Evolutionary conservation across 2,888 invertebrate genomes (phyloP).

Genomic region (Acanthopleura granulata): DNA sequence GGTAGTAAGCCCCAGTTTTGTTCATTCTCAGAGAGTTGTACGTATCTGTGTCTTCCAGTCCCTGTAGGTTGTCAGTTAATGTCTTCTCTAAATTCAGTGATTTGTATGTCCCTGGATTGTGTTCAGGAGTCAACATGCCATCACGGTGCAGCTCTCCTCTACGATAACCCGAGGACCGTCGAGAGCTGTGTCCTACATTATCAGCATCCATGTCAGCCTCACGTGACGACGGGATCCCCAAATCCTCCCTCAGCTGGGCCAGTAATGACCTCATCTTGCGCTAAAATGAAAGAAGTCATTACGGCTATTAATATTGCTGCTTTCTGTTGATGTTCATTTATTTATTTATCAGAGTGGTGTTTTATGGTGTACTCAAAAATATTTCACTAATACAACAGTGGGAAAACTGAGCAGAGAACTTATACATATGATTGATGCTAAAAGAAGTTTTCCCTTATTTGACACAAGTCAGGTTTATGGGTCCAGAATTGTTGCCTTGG

Average conservation of each 20-base stretch:
- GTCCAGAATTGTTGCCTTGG: too few species aligned
- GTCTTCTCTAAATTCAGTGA: neutral
- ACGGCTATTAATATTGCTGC: too few species aligned
- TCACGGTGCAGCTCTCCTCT: too few species aligned
- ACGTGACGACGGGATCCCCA: slow-evolving; percentile 27
- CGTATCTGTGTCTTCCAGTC: neutral
- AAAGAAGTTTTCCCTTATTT: neutral
- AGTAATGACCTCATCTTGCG: slow-evolving; percentile 30
- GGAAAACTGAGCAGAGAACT: neutral
- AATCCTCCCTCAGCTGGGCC: slow-evolving; percentile 28
- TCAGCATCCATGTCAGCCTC: slow-evolving; percentile 19
- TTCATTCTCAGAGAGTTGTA: neutral
- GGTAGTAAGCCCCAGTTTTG: neutral
- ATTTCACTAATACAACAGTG: too few species aligned
- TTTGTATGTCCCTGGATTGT: too few species aligned
- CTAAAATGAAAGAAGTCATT: neutral
- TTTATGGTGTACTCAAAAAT: too few species aligned
- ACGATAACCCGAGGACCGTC: neutral
- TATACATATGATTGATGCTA: neutral
- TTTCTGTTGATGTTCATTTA: neutral
- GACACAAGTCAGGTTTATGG: too few species aligned
- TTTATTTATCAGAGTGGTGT: neutral
- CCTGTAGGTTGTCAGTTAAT: neutral
- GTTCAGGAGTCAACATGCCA: too few species aligned
- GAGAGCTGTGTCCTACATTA: slow-evolving; percentile 16